phyloP scores from a whole-genome alignment of 2,113 vertebrate species.

The Lycocorax pyrrhopterus region DNA sequence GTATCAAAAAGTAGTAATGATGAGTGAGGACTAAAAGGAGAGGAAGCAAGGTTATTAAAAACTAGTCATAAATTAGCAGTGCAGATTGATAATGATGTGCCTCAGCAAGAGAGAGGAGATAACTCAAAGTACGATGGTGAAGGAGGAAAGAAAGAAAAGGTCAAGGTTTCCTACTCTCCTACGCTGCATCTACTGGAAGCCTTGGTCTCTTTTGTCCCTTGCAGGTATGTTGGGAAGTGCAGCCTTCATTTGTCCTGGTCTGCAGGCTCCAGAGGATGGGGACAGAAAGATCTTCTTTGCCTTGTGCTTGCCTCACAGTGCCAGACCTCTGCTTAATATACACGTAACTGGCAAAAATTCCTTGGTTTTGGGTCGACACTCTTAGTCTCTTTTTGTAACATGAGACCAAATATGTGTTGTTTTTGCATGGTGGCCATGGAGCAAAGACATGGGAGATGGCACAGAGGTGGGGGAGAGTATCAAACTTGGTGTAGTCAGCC shows the following conservation, averaged over 20 bases:
- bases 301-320: too few relatives aligned
- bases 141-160: neutral
- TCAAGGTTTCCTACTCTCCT: neutral
- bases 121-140: neutral
- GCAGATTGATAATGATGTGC: neutral
- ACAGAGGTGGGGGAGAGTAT: neutral
- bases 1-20: neutral
- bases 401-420: fast-evolving
- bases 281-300: neutral
- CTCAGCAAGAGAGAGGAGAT: neutral
- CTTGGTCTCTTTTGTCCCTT: neutral
- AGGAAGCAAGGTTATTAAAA: neutral
- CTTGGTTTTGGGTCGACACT: fast-evolving
- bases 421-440: neutral
- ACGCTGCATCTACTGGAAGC: fast-evolving
- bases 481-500: neutral
- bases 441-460: neutral
- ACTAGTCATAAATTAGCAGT: neutral
- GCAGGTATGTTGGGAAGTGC: neutral
- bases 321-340: too few relatives aligned
- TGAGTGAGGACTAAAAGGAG: neutral
- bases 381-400: too few relatives aligned
- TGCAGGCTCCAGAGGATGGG: neutral
- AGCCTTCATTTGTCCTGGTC: neutral
- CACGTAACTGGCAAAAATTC: neutral